Evolutionary conservation across 2,888 invertebrate genomes (phyloP).

Genomic region (Drosophila imparisetae): DNA sequence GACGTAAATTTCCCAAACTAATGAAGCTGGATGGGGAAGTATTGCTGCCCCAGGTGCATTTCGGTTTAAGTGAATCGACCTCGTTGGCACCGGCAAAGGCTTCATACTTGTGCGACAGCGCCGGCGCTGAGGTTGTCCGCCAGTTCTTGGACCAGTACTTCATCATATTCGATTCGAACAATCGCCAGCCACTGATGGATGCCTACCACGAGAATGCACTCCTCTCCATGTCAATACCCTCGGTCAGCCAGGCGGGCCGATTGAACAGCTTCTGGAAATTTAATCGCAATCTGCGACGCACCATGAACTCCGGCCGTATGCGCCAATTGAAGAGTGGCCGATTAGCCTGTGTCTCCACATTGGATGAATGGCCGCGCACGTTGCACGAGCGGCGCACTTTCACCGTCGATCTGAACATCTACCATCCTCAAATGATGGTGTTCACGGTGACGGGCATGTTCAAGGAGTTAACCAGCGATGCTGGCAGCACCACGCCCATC

Average conservation of each 20-base stretch:
- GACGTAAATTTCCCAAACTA: conserved; percentile 95
- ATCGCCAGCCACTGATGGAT: conserved; percentile 90
- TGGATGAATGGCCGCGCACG: conserved; percentile 93
- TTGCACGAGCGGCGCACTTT: conserved; percentile 95
- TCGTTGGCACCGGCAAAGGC: conserved; percentile 82
- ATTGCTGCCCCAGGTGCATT: conserved; percentile 87
- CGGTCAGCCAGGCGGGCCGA: conserved; percentile 84
- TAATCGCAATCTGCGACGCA: conserved; percentile 88
- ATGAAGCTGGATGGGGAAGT: conserved; percentile 86
- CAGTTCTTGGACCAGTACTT: conserved; percentile 95
- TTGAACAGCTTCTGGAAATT: conserved; percentile 87
- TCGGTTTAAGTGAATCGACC: conserved; percentile 90
- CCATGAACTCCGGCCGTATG: conserved; percentile 85
- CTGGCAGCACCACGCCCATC: conserved; percentile 80
- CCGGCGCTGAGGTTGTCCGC: conserved; percentile 85
- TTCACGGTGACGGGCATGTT: conserved; percentile 94
- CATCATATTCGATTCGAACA: conserved; percentile 91
- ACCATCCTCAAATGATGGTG: conserved; percentile 89
- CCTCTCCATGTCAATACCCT: conserved; percentile 89
- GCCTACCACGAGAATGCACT: conserved; percentile 95
- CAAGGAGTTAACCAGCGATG: conserved; percentile 88
- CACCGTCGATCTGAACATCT: conserved; percentile 93
- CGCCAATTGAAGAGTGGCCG: conserved; percentile 88
- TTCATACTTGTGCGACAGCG: conserved; percentile 52
- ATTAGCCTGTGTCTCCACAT: conserved; percentile 91